Conservation (phyloP, 2,113 vertebrate species). For the Pteruthius melanotis region DNA sequence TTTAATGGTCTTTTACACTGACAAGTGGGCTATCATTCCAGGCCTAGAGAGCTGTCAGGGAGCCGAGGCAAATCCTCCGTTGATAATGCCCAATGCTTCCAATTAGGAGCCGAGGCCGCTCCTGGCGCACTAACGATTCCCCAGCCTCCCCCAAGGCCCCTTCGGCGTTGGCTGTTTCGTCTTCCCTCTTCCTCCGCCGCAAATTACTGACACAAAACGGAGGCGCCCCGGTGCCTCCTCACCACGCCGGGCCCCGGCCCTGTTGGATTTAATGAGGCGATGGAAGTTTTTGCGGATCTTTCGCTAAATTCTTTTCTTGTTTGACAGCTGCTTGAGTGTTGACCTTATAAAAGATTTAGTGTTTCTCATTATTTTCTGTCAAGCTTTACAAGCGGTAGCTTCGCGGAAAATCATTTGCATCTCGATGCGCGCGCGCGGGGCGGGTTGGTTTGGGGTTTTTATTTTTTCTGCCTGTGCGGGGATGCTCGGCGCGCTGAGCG, state of each 20-base stretch:
- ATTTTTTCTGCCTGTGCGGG: not conserved
- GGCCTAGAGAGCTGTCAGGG: constrained; percentile 96
- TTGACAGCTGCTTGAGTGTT: constrained; percentile 99
- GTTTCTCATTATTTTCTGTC: constrained; percentile 99
- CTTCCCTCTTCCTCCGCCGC: constrained; percentile 76
- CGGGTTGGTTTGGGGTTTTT: not conserved
- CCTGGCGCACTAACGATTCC: constrained; percentile 92
- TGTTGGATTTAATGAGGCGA: constrained; percentile 99
- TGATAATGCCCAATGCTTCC: constrained; percentile 99
- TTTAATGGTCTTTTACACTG: constrained; percentile 99
- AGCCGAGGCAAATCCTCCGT: constrained; percentile 94
- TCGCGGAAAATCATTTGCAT: constrained; percentile 91
- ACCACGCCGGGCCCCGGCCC: constrained; percentile 85
- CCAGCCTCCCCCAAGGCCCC: constrained; percentile 83
- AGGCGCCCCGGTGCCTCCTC: constrained; percentile 78
- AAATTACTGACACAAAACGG: constrained; percentile 99
- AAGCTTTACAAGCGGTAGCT: constrained; percentile 91
- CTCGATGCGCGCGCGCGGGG: constrained; percentile 30
- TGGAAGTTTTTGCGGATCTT: constrained; percentile 92
- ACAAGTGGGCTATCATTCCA: constrained; percentile 99
- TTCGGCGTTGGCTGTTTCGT: constrained; percentile 68
- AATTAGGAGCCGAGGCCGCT: constrained; percentile 93
- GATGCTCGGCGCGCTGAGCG: not conserved
- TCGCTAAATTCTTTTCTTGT: constrained; percentile 99
- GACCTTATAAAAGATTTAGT: constrained; percentile 99